Evolutionary conservation across 1,140 invertebrate species (phyloP), one percentile per base, ranked within the genome.

Genomic region (Delia radicum): DNA sequence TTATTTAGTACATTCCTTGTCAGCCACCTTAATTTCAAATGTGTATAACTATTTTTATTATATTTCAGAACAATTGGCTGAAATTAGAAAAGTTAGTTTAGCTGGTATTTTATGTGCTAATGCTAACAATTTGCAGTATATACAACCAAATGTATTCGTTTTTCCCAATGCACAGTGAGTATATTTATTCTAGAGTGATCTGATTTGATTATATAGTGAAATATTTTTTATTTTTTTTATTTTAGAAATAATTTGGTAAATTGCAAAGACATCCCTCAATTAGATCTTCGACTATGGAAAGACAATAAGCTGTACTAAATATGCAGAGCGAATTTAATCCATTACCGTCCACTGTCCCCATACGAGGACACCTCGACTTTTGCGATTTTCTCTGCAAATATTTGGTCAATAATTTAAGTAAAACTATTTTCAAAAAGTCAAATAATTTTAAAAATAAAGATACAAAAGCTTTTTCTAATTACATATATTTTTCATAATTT

Each of bases 61-160:
- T 62, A 65, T 77, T 85, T 88, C 80, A 94, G 94, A 91, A 77
- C 96, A 98, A 92, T 85, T 98, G 10, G 88, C 89, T 69, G 94
- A 97, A 87, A 93, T 99, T 73, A 89, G 95, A 8, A 96, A 96
- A 82, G 87, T 91, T 0, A 93, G 90, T 37, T 89, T 98, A 63
- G 92, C 95, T 0, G 88, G 94, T 74, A 85, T 98, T 8, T 87
- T 98, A 63, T 99, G 97, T 80, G 93, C 95, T 79, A 98, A 97
- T 80, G 91, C 91, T 2, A 91, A 81, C 55, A 76, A 95, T 78
- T 87, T 95, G n/a, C 87, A 89, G 74, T 85, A 88, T 5, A 92
- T 97, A 85, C 96, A 97, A 87, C 90, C 89, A 0, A 86, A 85
- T 83, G 91, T 89, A 3, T 93, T 93, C 77, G 87, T 92, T 0